Evolutionary conservation across 2,797 vertebrate genomes (phyloP).

Genomic region (Hippopotamyrus pictus): DNA sequence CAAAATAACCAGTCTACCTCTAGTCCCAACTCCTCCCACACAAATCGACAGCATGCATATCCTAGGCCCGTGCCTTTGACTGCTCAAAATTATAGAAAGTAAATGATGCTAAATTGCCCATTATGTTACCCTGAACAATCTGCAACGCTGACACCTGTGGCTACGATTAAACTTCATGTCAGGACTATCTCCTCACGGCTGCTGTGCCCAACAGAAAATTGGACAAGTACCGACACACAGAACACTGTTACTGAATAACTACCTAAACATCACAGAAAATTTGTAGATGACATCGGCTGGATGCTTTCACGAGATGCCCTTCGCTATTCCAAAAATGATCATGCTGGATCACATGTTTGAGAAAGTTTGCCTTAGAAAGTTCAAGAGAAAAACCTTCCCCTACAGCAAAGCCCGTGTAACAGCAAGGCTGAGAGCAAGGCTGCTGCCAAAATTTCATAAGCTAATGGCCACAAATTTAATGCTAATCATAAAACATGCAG

Average conservation of each 20-base stretch:
- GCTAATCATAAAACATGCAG: not conserved
- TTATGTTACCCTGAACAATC: not conserved
- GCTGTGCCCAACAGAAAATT: not conserved
- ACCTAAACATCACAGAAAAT: not conserved
- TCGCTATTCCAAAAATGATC: not conserved
- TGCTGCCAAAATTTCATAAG: not conserved
- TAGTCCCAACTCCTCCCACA: not conserved
- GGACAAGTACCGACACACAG: not conserved
- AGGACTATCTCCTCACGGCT: not conserved
- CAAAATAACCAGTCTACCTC: not conserved
- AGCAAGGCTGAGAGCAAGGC: not conserved
- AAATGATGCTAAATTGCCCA: not conserved
- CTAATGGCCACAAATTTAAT: not conserved
- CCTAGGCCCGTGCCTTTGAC: not conserved
- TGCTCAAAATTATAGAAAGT: not conserved
- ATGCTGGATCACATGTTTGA: not conserved
- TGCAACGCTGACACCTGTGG: not conserved
- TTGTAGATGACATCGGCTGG: not conserved
- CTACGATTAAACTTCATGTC: not conserved
- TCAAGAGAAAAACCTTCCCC: not conserved
- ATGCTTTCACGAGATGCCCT: not conserved
- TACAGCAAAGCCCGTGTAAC: not conserved
- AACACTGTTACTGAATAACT: not conserved
- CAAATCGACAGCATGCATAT: not conserved
- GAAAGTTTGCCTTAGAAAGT: not conserved